A percentile compares a stretch with the other conserved stretches of the same genome.
Evolutionary conservation across 2,113 vertebrate genomes (phyloP).

Genomic region (Sinocyclocheilus grahami): DNA sequence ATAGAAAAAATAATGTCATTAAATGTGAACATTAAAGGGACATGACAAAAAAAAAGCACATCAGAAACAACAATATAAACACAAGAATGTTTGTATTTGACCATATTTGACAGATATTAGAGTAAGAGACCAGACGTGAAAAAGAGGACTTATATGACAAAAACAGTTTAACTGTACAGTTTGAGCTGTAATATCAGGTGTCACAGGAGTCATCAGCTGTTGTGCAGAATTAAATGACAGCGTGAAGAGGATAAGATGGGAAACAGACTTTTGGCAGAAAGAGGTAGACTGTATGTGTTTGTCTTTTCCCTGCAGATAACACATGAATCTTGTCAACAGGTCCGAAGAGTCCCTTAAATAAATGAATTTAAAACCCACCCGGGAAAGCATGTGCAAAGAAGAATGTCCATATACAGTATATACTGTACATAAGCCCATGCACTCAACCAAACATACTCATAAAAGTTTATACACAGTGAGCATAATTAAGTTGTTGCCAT

Average conservation of each 20-base stretch:
- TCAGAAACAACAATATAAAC: neutral
- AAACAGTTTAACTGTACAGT: neutral
- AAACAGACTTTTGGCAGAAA: slow-evolving; percentile 49
- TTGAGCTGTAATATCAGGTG: neutral
- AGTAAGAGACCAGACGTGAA: slow-evolving; percentile 16
- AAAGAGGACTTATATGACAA: neutral
- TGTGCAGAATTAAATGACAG: slow-evolving; percentile 24
- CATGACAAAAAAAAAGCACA: slow-evolving; percentile 18
- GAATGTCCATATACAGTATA: neutral
- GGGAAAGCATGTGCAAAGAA: slow-evolving; percentile 54
- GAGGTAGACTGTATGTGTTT: slow-evolving; percentile 44
- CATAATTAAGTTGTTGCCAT: neutral
- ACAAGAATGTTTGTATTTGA: neutral
- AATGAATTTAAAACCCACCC: slow-evolving; percentile 57
- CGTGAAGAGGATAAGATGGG: slow-evolving; percentile 17
- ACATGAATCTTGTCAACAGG: slow-evolving; percentile 65
- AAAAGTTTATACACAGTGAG: too few relatives aligned
- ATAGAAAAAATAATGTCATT: slow-evolving; percentile 55
- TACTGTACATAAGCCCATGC: neutral
- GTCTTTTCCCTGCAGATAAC: slow-evolving; percentile 55
- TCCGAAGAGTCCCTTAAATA: slow-evolving; percentile 49
- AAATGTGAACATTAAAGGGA: neutral
- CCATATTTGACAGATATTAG: neutral
- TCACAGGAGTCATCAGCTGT: slow-evolving; percentile 17
- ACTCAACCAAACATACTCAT: neutral